Percentiles rank a stretch among this genome's conserved stretches.
Conservation (phyloP, 2,113 vertebrate species). For the Upupa epops region DNA sequence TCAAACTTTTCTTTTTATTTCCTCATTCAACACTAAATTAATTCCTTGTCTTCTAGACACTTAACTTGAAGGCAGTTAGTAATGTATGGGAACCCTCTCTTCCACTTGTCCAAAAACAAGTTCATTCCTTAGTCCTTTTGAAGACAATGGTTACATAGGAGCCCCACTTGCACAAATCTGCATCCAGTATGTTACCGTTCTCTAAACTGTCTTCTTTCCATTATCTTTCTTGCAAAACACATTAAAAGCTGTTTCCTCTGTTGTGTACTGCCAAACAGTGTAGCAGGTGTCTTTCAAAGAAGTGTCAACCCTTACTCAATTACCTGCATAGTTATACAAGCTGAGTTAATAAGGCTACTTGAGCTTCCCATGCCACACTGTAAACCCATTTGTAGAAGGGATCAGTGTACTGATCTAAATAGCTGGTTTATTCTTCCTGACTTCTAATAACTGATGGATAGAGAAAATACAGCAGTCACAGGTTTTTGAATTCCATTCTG, state of each 20-base stretch:
- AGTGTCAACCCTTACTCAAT: not conserved
- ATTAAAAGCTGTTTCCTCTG: not conserved
- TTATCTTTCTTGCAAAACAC: not conserved
- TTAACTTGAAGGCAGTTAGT: not conserved
- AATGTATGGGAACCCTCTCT: not conserved
- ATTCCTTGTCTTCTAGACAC: not conserved
- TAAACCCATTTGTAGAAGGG: not conserved
- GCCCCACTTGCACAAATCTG: not conserved
- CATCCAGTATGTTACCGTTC: not conserved
- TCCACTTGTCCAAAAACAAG: not conserved
- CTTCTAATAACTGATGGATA: not conserved
- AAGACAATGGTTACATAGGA: not conserved
- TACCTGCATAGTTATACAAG: not conserved
- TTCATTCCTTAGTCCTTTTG: not conserved
- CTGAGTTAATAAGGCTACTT: conserved; percentile 5
- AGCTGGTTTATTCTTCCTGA: not conserved
- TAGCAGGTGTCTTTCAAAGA: not conserved
- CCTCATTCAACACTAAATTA: not conserved
- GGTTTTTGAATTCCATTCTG: not conserved
- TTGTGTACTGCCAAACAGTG: not conserved
- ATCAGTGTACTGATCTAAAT: not conserved
- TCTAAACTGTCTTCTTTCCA: not conserved
- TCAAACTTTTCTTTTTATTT: not conserved
- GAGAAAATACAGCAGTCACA: not conserved
- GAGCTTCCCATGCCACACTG: not conserved